phyloP scores from a whole-genome alignment of 2,113 vertebrate genomes.

The Oncorhynchus gorbuscha region DNA sequence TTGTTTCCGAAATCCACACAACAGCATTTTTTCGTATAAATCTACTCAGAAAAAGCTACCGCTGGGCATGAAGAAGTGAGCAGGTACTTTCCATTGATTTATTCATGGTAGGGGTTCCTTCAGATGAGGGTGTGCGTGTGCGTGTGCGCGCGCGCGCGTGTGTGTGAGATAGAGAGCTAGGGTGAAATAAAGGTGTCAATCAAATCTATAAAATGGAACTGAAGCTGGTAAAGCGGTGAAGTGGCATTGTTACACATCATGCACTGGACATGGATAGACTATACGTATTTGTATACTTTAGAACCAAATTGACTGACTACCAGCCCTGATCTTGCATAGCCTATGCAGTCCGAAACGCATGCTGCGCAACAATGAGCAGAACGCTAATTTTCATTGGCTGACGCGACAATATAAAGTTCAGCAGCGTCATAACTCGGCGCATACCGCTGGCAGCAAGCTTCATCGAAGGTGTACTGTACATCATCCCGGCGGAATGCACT shows the following conservation, averaged over 20 bases:
- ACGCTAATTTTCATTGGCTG: slow-evolving; percentile 75
- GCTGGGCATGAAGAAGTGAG: neutral
- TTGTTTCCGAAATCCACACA: neutral
- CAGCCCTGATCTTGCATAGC: neutral
- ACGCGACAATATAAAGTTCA: slow-evolving; percentile 67
- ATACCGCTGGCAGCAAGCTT: slow-evolving; percentile 24
- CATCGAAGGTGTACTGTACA: neutral
- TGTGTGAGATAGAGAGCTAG: neutral
- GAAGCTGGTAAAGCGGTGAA: too few species aligned
- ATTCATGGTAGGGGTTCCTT: too few species aligned
- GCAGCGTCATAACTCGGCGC: slow-evolving; percentile 47
- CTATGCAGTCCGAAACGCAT: neutral
- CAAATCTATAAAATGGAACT: too few species aligned
- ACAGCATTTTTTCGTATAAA: neutral
- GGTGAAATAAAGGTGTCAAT: neutral
- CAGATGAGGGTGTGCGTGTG: too few species aligned
- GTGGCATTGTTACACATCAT: too few species aligned
- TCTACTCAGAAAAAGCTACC: neutral
- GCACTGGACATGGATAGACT: too few species aligned
- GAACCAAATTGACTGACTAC: too few species aligned
- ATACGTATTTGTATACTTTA: too few species aligned
- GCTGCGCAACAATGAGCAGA: neutral
- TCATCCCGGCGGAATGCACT: neutral
- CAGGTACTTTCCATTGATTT: too few species aligned
- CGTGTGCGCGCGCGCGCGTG: too few species aligned